Base-by-base conservation (phyloP, 2,888 invertebrate genomes). In the Osmoderma eremita region DNA sequence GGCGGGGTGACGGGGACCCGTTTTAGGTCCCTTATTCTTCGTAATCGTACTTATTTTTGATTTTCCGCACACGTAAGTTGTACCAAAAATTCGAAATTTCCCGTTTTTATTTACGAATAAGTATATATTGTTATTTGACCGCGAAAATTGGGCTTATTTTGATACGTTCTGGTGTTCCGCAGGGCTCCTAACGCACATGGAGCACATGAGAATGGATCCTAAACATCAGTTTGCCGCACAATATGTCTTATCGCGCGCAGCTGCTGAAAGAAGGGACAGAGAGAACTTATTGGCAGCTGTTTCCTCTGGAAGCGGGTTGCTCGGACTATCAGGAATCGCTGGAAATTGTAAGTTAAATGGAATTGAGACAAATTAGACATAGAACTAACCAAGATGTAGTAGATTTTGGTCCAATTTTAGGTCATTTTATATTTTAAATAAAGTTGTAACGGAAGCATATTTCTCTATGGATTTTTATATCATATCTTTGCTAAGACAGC, bases 161-260 rank as follows among this genome's bases (percentile, higher is more conserved):
- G 41, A 20, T 17, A 1, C 10, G 12, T 24, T n/a, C 22, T 50
- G 50, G 39, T 61, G 58, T 65, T 58, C 64, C 86, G 24, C 84
- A 96, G 96, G 95, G 78, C 87, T 96, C 30, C 86, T 96, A 67
- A 93, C 93, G 67, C 96, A 96, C 81, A 95, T 96, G 95, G 95
- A 96, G 78, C 95, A 95, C 81, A 95, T 96, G 95, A 88, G 95
- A 78, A 95, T 95, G 95, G 95, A 96, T 81, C 95, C 95, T 0
- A 96, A 96, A 82, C 95, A 96, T 85, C 95, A 95, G 82, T 96
- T 96, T 78, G 95, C 95, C 42, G 95, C 96, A 24, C 96, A 96
- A 80, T 96, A 95, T 83, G 95, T 96, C 48, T 85, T 96, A 38
- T 93, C 93, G 65, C 85, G 95, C 74, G 96, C 95, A 6, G 95